Base-by-base conservation (phyloP, 2,797 vertebrate genomes). In the Microctenopoma stevenorrisi region DNA sequence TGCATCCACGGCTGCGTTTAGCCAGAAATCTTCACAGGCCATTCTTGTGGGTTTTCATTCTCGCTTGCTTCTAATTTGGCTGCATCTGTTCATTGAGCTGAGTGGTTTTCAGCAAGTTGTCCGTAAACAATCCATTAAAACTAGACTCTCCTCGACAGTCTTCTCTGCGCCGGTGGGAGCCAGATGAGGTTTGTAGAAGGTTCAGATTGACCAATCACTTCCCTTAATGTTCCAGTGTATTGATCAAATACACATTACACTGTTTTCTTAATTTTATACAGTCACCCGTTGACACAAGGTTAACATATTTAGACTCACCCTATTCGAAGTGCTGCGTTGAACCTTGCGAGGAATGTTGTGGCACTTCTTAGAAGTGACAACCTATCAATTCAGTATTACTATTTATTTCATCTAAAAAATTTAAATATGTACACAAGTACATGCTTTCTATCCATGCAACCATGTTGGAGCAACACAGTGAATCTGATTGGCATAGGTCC, bases 311-410 rank as follows among this genome's bases (percentile, higher is more conserved):
- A 44, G 42, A 53, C 61, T 74, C 53, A 53, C 55, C 5, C 8
- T 68, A 25, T 63, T 68, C 18, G 5, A 83, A 85, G 74, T 83
- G 74, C 81, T 77, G 72, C 47, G 16, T 81, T 64, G 46, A 84
- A 84, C 79, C 79, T 82, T 61, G 52, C 60, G 51, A 90, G 89
- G 90, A 93, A 91, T 92, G 90, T 81, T 86, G 74, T 74, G 77
- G 82, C 89, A 92, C 90, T 93, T 93, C 91, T 89, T 88, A 90
- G 89, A 91, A 91, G 91, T 85, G 87, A 87, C 77, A 49, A 57
- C 52, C 56, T 79, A 55, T 72, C 59, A 61, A 68, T 81, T 83
- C 79, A 87, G 40, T 64, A 61, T 77, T 62, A 73, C 68, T 48
- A 56, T 70, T 77, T 76, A 9, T 87, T 78, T 64, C 43, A 82